Evolutionary conservation across 2,888 invertebrate species (phyloP), one percentile per base, ranked within the genome.

Genomic region (Leptodirus hochenwartii): DNA sequence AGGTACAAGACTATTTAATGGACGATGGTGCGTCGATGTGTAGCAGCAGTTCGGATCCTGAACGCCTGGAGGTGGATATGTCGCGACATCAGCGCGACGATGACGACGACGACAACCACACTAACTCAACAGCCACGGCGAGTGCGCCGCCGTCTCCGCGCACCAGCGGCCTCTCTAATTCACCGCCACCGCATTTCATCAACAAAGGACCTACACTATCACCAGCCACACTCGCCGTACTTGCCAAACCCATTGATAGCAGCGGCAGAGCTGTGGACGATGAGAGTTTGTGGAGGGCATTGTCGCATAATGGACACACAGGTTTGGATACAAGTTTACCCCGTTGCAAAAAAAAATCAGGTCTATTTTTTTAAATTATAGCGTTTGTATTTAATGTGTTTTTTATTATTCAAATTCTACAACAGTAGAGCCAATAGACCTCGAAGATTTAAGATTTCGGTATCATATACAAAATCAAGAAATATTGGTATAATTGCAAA

Each of bases 11-110:
- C n/a, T n/a, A n/a, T n/a, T n/a, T n/a, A 36, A 39, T 43, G 24
- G 44, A 46, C 37, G 47, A 49, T 41, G 46, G 45, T 22, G 43
- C 45, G 16, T 53, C 53, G 2, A 49, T 67, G 38, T 73, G 67
- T 49, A 74, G 74, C 49, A 71, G 69, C 47, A 71, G 71, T 39
- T 76, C 78, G 1, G 79, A 80, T 56, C 75, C 75, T 2, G 76
- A 74, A 41, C 59, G 77, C 43, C 54, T 78, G 42, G 76, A 77
- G 45, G 76, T 77, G 53, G 76, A 76, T 50, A 70, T 71, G 50
- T 58, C 59, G 17, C 58, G 58, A 8, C 11, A 24, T 24, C 20
- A 20, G 6, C 9, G 25, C 11, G 10, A 10, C 25, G 25, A 24
- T 6, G 8, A 9, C 25, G 17, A 12, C 25, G 4, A 25, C 14